Evolutionary conservation across 2,888 invertebrate genomes (phyloP).

Genomic region (Tipula confusa): DNA sequence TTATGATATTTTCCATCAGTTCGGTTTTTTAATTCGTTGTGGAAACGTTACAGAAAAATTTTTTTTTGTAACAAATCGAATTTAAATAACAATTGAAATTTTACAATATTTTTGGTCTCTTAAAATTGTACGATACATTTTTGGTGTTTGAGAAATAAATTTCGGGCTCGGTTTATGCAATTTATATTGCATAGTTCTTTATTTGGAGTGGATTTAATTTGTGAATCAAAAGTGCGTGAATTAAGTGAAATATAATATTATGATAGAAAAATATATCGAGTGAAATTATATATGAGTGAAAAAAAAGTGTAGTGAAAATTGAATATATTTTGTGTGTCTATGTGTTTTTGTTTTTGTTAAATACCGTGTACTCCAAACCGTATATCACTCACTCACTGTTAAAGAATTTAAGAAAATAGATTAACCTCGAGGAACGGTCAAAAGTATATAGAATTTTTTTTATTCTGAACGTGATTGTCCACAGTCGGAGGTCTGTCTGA

Average conservation of each 20-base stretch:
- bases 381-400: background rate
- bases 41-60: background rate
- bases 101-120: too few relatives aligned
- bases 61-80: background rate
- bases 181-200: background rate
- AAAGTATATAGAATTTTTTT: conserved; percentile 15
- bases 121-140: too few relatives aligned
- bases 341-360: too few relatives aligned
- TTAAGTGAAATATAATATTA: background rate
- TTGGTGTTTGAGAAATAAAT: background rate
- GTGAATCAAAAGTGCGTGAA: background rate
- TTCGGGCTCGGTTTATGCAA: background rate
- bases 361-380: background rate
- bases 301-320: conserved; percentile 8
- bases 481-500: conserved; percentile 14
- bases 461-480: conserved; percentile 1
- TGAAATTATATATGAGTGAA: background rate
- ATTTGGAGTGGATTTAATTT: too few relatives aligned
- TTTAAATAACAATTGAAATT: too few relatives aligned
- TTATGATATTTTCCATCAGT: background rate
- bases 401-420: background rate
- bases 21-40: background rate
- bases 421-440: conserved; percentile 7
- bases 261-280: background rate
- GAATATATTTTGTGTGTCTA: background rate